Percentiles rank a stretch among this genome's conserved stretches.
Evolutionary conservation across 2,113 vertebrate genomes (phyloP).

Genomic region (Chrysemys picta): DNA sequence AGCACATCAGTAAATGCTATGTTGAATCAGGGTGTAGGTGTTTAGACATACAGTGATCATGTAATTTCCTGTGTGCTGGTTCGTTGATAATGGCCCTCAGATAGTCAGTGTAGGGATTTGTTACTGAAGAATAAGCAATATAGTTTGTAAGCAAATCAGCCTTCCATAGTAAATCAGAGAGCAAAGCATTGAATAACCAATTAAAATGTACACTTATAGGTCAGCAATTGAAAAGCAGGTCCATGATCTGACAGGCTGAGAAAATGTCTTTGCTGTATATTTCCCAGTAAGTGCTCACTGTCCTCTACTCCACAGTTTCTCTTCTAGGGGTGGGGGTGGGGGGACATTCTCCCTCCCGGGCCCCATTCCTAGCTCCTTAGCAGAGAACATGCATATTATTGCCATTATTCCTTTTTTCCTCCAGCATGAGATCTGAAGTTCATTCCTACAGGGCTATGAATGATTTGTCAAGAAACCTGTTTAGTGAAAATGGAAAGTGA

Average conservation of each 20-base stretch:
- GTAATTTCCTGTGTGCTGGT: background rate
- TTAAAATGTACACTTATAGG: fast-evolving
- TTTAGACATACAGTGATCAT: background rate
- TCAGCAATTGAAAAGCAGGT: background rate
- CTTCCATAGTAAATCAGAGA: background rate
- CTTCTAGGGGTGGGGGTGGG: background rate
- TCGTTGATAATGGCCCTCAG: background rate
- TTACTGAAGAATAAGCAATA: background rate
- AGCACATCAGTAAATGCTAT: background rate
- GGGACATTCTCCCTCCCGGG: background rate
- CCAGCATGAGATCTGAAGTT: background rate
- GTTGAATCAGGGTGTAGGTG: background rate
- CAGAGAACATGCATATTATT: background rate
- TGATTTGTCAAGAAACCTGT: background rate
- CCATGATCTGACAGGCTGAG: background rate
- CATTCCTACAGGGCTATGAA: background rate
- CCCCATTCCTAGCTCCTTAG: background rate
- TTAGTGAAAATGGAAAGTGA: background rate
- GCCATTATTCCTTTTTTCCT: background rate
- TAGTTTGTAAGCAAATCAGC: background rate
- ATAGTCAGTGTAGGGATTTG: background rate
- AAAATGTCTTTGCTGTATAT: background rate
- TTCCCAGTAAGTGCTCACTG: background rate
- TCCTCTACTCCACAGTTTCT: background rate
- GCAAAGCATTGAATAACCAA: fast-evolving